Percentiles rank a stretch among this genome's conserved stretches.
phyloP scores from a whole-genome alignment of 2,113 vertebrate genomes.

The Hydrolagus affinis region DNA sequence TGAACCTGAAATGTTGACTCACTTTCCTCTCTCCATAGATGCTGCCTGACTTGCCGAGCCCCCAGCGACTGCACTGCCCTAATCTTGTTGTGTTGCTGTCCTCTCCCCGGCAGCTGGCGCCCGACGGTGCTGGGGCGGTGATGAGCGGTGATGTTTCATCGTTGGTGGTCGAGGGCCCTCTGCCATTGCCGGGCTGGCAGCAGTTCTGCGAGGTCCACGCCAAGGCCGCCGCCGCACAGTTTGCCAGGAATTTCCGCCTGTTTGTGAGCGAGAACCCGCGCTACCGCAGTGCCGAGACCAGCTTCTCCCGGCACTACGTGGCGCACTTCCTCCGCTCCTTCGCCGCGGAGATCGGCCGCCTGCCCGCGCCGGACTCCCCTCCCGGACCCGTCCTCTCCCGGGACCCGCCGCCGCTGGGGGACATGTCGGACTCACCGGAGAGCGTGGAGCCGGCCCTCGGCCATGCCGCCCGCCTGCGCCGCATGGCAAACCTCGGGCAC shows the following conservation, averaged over 20 bases:
- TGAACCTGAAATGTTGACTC: too few species aligned
- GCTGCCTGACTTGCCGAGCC: not conserved
- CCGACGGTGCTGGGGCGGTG: constrained; percentile 49
- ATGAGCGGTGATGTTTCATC: constrained; percentile 84
- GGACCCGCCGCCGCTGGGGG: constrained; percentile 70
- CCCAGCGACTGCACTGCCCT: not conserved
- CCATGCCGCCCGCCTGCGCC: constrained; percentile 44
- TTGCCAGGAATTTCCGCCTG: constrained; percentile 85
- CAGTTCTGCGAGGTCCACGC: constrained; percentile 96
- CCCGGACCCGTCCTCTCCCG: constrained; percentile 72
- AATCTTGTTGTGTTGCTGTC: not conserved
- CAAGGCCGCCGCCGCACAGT: constrained; percentile 79
- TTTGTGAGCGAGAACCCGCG: constrained; percentile 87
- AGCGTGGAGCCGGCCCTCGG: constrained; percentile 70
- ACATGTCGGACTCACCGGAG: constrained; percentile 70
- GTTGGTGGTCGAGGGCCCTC: constrained; percentile 71
- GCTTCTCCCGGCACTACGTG: constrained; percentile 85
- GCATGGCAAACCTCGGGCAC: constrained; percentile 67
- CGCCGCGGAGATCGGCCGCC: constrained; percentile 69
- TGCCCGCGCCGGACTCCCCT: constrained; percentile 62
- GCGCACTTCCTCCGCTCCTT: constrained; percentile 85
- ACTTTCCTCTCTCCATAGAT: not conserved
- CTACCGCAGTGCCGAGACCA: constrained; percentile 78
- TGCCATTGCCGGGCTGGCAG: constrained; percentile 87
- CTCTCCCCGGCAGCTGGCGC: too few species aligned